Evolutionary conservation across 2,113 vertebrate species (phyloP).

Genomic region (Aptenodytes forsteri): DNA sequence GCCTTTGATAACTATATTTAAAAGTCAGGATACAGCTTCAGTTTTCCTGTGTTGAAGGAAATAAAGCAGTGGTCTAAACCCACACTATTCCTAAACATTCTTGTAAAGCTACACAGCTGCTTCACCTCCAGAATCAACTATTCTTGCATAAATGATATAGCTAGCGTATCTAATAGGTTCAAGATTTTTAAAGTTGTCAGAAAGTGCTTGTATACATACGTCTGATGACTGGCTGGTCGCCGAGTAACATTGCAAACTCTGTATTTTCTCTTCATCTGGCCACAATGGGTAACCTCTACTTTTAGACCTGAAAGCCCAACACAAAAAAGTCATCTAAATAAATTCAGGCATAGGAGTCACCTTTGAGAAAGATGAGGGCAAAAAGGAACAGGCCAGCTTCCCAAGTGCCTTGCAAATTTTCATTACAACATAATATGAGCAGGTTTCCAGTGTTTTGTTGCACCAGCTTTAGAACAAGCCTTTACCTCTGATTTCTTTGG

Average conservation of each 20-base stretch:
- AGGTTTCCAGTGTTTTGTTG: neutral
- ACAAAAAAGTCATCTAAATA: neutral
- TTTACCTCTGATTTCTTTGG: conserved; percentile 98
- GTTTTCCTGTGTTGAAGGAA: neutral
- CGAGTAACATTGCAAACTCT: conserved; percentile 97
- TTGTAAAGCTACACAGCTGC: neutral
- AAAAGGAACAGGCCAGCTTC: neutral
- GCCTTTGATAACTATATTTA: neutral
- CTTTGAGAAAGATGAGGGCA: neutral
- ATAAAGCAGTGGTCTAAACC: neutral
- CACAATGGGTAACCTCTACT: conserved; percentile 98
- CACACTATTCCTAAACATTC: neutral
- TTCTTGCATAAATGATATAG: neutral
- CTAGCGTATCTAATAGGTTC: neutral
- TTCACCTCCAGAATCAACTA: neutral
- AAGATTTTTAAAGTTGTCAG: neutral
- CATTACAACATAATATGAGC: neutral
- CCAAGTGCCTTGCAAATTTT: neutral
- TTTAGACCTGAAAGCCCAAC: conserved; percentile 85
- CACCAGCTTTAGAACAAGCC: neutral
- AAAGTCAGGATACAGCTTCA: neutral
- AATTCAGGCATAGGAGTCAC: neutral
- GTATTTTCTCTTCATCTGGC: conserved; percentile 99
- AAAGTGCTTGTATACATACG: conserved; percentile 76
- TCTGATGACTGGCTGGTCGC: conserved; percentile 96